Percentiles rank a stretch among this genome's conserved stretches.
These are phyloP conservation scores for Amblyopsis hoosieri DNA, from an alignment of 2,797 vertebrate species.

Conservation along the genomic window DNA sequence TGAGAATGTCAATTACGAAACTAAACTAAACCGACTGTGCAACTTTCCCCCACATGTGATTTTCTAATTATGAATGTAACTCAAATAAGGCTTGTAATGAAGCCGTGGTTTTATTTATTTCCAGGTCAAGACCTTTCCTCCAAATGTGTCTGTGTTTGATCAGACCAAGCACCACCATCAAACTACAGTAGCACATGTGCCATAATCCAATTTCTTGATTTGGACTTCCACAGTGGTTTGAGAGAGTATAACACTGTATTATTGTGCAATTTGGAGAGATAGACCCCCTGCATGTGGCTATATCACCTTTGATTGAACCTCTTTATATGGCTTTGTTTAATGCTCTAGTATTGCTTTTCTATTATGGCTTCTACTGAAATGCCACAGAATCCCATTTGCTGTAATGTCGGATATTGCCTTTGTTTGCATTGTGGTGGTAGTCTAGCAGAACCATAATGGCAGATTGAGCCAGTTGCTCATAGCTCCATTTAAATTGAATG, in stretches of 20 bases:
- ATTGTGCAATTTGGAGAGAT: conserved; percentile 35
- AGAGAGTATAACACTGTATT: conserved; percentile 24
- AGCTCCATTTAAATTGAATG: conserved; percentile 52
- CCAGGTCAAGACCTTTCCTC: conserved; percentile 15
- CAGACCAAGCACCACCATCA: not conserved
- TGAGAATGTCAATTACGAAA: conserved; percentile 55
- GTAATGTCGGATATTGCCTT: conserved; percentile 59
- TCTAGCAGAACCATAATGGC: conserved; percentile 48
- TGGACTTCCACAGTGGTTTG: conserved; percentile 25
- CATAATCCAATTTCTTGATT: conserved; percentile 18
- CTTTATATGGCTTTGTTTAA: conserved; percentile 57
- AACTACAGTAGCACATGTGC: not conserved
- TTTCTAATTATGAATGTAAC: conserved; percentile 76
- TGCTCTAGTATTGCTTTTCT: conserved; percentile 52
- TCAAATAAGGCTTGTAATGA: conserved; percentile 73
- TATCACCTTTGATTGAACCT: conserved; percentile 58
- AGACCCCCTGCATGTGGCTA: conserved; percentile 35
- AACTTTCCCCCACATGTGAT: conserved; percentile 72
- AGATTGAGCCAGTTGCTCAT: conserved; percentile 58
- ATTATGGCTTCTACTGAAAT: conserved; percentile 56
- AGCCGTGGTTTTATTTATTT: conserved; percentile 57
- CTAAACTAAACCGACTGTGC: conserved; percentile 61
- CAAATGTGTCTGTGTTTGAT: conserved; percentile 20
- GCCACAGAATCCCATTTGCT: conserved; percentile 58
- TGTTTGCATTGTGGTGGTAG: conserved; percentile 59